Conservation (phyloP, 1,140 invertebrate genomes). For the Pseudoatta argentina region DNA sequence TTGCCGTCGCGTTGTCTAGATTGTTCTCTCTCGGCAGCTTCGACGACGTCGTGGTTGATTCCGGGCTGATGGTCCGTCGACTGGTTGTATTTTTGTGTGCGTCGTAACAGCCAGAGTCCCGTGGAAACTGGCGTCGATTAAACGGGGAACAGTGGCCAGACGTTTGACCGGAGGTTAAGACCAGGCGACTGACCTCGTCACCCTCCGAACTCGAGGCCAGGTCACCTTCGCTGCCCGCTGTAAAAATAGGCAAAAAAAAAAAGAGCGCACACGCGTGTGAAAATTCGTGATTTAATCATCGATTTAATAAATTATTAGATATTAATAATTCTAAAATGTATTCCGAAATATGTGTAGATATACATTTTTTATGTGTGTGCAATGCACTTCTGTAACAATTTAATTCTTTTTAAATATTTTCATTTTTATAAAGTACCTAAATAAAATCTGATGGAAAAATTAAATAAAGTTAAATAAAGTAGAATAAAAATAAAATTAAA, state of each 20-base stretch:
- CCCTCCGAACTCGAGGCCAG: slow-evolving; percentile 92
- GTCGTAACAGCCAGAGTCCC: slow-evolving; percentile 93
- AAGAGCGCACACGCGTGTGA: neutral
- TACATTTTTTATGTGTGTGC: neutral
- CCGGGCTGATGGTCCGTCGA: slow-evolving; percentile 79
- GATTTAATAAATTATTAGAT: neutral
- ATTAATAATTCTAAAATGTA: neutral
- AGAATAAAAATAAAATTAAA: slow-evolving; percentile 6
- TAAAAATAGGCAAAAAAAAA: slow-evolving; percentile 25
- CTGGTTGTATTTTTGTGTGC: slow-evolving; percentile 87
- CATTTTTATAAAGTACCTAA: neutral
- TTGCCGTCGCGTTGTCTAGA: slow-evolving; percentile 76
- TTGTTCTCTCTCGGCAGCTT: slow-evolving; percentile 83
- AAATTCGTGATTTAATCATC: neutral
- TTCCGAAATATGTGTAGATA: neutral
- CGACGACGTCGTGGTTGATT: slow-evolving; percentile 69
- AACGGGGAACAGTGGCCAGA: slow-evolving; percentile 89
- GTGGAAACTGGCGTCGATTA: slow-evolving; percentile 91
- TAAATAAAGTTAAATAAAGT: neutral
- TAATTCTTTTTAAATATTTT: neutral
- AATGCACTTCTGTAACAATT: neutral
- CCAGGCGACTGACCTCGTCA: slow-evolving; percentile 87
- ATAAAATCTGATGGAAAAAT: neutral
- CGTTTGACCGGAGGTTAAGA: slow-evolving; percentile 83
- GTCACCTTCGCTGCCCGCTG: slow-evolving; percentile 90